Percentiles rank a stretch among this genome's conserved stretches.
phyloP scores from a whole-genome alignment of 2,113 vertebrate species.

The Panthera uncia region DNA sequence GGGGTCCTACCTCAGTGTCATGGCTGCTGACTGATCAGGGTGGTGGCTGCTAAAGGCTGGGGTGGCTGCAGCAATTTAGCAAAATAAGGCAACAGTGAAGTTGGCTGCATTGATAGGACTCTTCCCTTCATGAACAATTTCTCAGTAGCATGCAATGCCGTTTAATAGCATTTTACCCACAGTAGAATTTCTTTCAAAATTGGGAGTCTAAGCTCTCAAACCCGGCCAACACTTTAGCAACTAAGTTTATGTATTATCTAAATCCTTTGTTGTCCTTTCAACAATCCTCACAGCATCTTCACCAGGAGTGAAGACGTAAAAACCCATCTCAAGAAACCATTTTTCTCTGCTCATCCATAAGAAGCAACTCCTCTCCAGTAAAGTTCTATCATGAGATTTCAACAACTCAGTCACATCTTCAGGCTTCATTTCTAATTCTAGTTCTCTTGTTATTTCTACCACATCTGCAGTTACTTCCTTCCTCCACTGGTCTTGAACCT shows the following conservation, averaged over 20 bases:
- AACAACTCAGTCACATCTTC: background rate
- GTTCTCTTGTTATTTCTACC: background rate
- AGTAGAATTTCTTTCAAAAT: background rate
- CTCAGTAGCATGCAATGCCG: background rate
- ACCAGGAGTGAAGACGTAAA: background rate
- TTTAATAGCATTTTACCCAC: background rate
- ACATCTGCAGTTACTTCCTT: background rate
- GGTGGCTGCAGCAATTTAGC: background rate
- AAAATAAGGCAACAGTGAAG: background rate
- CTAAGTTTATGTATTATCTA: background rate
- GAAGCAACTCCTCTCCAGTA: background rate
- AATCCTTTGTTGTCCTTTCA: background rate
- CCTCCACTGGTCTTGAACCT: background rate
- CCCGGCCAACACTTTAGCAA: background rate
- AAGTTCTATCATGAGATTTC: background rate
- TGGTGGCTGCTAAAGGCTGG: background rate
- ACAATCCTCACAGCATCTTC: background rate
- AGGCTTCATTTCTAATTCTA: background rate
- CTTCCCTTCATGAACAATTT: background rate
- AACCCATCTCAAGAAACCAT: background rate
- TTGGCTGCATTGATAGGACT: background rate
- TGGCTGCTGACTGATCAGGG: background rate
- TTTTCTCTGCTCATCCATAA: background rate
- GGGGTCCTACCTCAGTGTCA: background rate
- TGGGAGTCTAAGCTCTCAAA: background rate